Evolutionary conservation across 2,888 invertebrate species (phyloP), one percentile per base, ranked within the genome.

Genomic region (Pachycephus smyrnensis): DNA sequence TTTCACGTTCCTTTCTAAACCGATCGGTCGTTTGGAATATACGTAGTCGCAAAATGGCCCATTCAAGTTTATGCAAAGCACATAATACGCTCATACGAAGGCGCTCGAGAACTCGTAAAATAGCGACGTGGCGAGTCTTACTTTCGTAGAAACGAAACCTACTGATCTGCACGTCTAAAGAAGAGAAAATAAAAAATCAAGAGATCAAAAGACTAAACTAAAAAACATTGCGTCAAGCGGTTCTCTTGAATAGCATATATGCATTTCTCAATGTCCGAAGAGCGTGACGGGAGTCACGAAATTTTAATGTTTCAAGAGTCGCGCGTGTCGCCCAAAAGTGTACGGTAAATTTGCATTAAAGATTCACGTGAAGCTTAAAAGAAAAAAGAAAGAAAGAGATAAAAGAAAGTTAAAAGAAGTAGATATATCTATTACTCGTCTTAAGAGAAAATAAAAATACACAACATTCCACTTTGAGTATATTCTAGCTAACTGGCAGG

Each of bases 271-370:
- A 76, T 75, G 76, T 79, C 79, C 76, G 76, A 76, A 73, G 76
- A 77, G 79, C 68, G 68, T 74, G 75, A 78, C 80, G 75, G 69
- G 77, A 79, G 73, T 78, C 79, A 82, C 79, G 80, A 82, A 81
- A 80, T 82, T 80, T 82, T 80, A 80, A 83, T 81, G 76, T 79
- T 76, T 74, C 73, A 37, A 80, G 75, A 36, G 73, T 76, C 73
- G 75, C 68, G 68, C 23, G 75, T 76, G 75, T 75, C 76, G 76
- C 79, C 77, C 75, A 75, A 80, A 82, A 76, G 79, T 55, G 23
- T 55, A 55, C 55, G 55, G 55, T 55, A 55, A 55, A 55, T 55
- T 55, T 55, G 55, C 55, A 55, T 55, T 23, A 55, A 55, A 23
- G 55, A 55, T 55, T 55, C 55, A 55, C 55, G 55, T 23, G 23